Base-by-base conservation (phyloP, 2,888 invertebrate genomes). In the Campoplex nolae region DNA sequence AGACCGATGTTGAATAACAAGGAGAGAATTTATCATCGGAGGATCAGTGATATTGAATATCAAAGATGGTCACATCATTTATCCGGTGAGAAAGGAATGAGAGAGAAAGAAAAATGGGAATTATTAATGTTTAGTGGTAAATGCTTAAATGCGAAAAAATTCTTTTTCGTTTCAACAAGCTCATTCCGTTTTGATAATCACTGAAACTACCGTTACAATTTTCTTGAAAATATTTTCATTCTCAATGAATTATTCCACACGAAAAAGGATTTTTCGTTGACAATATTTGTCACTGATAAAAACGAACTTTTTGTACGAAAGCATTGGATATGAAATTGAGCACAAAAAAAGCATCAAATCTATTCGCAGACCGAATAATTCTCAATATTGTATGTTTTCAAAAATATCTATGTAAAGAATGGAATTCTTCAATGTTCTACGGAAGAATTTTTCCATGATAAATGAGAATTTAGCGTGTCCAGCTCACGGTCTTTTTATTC, bases 1-100 rank as follows among this genome's bases (percentile, higher is more conserved):
- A 28, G 48, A 38, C n/a, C 67, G 45, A 73, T 85, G 54, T 54
- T 54, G 18, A 67, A 81, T 73, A 56, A 71, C 67, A 51, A 13
- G 32, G 45, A 65, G 32, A n/a, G 77, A 77, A 80, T 70, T 80
- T 54, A 23, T 23, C 13, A 54, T 58, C 2, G 48, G n/a, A 8
- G 56, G n/a, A 56, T 35, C 54, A 56, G 38, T 56, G n/a, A 4
- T 76, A 48, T 62, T 58, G 23, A 32, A 75, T 45, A 62, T 42
- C 58, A 75, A 75, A 28, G 42, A 58, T 28, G 3, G 9, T 23
- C 38, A 23, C 3, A 42, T 68, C 11, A 45, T 18, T 68, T n/a
- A 42, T 68, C n/a, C 8, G 42, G 68, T 1, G 11, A 68, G 42
- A n/a, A 0, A 65, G 56, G 56, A 73, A 54, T 32, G 73, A 42